Conservation (phyloP, 2,113 vertebrate species). For the Burhinus bistriatus region DNA sequence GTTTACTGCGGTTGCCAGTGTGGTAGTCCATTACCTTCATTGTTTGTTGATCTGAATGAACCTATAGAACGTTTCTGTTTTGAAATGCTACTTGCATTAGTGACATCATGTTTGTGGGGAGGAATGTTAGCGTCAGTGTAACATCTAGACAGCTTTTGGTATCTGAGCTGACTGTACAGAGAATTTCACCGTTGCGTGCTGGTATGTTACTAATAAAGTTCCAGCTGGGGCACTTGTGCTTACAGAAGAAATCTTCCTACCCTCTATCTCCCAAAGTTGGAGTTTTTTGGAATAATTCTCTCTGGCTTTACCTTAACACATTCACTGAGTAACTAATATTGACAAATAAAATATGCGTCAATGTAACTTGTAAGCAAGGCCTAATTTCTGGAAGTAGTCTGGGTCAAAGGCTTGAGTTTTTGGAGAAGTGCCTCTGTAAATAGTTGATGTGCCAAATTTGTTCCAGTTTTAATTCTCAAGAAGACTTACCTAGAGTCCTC, state of each 20-base stretch:
- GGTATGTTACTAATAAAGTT: background rate
- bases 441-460: background rate
- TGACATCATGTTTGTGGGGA: background rate
- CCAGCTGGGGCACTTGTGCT: background rate
- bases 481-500: background rate
- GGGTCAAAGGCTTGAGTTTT: background rate
- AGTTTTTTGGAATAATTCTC: background rate
- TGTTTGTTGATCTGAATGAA: background rate
- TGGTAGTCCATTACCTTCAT: background rate
- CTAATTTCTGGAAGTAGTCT: background rate
- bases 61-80: background rate
- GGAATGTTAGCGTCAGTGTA: background rate
- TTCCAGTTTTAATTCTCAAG: background rate
- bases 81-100: background rate
- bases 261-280: background rate
- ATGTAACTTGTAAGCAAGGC: background rate
- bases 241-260: background rate
- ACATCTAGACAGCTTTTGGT: background rate
- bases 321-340: background rate
- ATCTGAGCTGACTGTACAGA: background rate
- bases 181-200: background rate
- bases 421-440: background rate
- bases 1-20: accelerated
- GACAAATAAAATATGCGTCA: background rate
- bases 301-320: background rate